These are phyloP conservation scores for Girardinichthys multiradiatus DNA, from an alignment of 2,113 vertebrate species.

Conservation along the genomic window DNA sequence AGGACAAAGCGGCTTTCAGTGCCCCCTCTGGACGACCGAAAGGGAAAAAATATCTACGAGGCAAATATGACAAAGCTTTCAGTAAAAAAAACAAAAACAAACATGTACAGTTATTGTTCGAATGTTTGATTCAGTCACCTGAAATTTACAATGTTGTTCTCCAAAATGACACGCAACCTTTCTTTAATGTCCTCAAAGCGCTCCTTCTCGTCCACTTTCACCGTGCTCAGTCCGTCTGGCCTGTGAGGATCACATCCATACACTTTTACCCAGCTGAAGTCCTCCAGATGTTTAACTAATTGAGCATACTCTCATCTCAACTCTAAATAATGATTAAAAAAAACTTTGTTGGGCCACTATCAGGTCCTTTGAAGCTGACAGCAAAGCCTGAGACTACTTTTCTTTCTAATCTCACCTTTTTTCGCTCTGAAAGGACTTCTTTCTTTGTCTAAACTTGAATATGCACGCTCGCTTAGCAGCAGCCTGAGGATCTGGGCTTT, in stretches of 20 bases:
- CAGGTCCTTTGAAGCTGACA: slow-evolving; percentile 16
- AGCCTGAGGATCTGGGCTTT: slow-evolving; percentile 84
- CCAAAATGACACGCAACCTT: slow-evolving; percentile 93
- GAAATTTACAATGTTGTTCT: slow-evolving; percentile 99
- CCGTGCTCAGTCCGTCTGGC: slow-evolving; percentile 97
- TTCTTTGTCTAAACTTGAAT: slow-evolving; percentile 97
- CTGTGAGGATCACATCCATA: slow-evolving; percentile 75
- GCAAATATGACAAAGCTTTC: slow-evolving; percentile 23
- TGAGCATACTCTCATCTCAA: slow-evolving; percentile 26
- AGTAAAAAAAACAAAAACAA: slow-evolving; percentile 4
- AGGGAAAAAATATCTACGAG: slow-evolving; percentile 95
- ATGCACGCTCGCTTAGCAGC: slow-evolving; percentile 88
- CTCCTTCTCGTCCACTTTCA: slow-evolving; percentile 98
- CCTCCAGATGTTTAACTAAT: slow-evolving; percentile 19
- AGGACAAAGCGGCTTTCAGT: slow-evolving; percentile 96
- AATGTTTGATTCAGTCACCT: slow-evolving; percentile 80
- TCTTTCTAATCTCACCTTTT: slow-evolving; percentile 87
- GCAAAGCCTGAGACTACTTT: slow-evolving; percentile 25
- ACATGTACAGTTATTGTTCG: neutral
- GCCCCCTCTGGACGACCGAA: slow-evolving; percentile 98
- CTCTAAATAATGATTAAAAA: neutral
- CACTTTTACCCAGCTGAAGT: slow-evolving; percentile 28
- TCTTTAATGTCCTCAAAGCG: slow-evolving; percentile 99
- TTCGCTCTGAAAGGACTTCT: slow-evolving; percentile 87
- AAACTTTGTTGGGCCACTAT: slow-evolving; percentile 17